Conservation (phyloP, 2,113 vertebrate species). For the Phylloscopus whistleri region DNA sequence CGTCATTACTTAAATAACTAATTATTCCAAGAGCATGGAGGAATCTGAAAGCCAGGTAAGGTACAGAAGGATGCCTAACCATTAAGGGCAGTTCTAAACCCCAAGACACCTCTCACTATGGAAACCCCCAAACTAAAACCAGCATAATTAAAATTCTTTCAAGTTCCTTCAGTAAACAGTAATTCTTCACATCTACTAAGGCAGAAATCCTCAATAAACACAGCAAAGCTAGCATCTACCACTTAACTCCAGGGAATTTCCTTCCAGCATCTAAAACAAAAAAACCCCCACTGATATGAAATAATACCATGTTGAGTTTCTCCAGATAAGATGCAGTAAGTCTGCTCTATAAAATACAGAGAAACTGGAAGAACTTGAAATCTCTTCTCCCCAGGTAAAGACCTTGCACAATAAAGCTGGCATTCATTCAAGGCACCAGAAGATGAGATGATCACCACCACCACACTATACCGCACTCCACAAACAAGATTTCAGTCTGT, state of each 20-base stretch:
- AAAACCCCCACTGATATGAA: neutral
- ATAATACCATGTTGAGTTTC: neutral
- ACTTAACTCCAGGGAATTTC: neutral
- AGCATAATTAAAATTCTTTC: neutral
- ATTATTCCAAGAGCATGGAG: neutral
- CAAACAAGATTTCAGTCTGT: neutral
- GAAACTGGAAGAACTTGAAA: constrained; percentile 47
- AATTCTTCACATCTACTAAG: neutral
- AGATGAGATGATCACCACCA: neutral
- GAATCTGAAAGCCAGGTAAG: neutral
- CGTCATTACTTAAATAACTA: neutral
- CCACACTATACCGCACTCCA: neutral
- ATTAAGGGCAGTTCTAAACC: neutral
- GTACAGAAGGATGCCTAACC: neutral
- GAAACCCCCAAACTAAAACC: neutral
- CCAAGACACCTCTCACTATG: neutral
- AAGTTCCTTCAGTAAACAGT: neutral
- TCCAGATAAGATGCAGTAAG: neutral
- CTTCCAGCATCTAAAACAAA: neutral
- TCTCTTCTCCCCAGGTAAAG: constrained; percentile 11
- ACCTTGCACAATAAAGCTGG: neutral
- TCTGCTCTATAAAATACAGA: neutral
- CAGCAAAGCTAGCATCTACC: neutral
- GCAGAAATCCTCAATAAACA: neutral
- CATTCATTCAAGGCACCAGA: neutral